A percentile compares a stretch with the other conserved stretches of the same genome.
These are phyloP conservation scores for Scolanthus callimorphus DNA, from an alignment of 92 coral and sea anemone genomes.

Conservation along the genomic window DNA sequence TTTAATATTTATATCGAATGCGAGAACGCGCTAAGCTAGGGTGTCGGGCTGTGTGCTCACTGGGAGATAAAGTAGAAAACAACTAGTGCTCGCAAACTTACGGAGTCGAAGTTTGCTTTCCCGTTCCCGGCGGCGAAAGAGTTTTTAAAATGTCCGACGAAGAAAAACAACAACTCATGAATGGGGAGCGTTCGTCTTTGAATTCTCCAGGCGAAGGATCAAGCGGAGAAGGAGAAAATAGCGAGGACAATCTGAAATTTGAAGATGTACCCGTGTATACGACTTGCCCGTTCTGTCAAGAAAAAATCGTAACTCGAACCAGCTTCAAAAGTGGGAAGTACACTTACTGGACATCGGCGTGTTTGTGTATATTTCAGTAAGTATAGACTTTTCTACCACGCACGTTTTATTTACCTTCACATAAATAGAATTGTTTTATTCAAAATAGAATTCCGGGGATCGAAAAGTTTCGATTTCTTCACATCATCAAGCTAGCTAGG, in stretches of 20 bases:
- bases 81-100: too few relatives aligned
- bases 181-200: constrained; percentile 12
- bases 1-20: too few relatives aligned
- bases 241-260: constrained; percentile 62
- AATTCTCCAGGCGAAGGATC: constrained; percentile 3
- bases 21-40: too few relatives aligned
- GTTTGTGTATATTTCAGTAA: constrained; percentile 96
- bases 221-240: constrained; percentile 49
- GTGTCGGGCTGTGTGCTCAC: too few relatives aligned
- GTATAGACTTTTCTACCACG: constrained; percentile 13
- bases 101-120: too few relatives aligned
- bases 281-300: constrained; percentile 83
- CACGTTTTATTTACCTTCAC: not conserved
- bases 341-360: constrained; percentile 90
- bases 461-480: too few relatives aligned
- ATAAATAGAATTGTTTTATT: constrained; percentile 7
- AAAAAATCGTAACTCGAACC: constrained; percentile 87
- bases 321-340: constrained; percentile 85
- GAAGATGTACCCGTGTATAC: constrained; percentile 97
- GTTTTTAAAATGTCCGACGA: constrained; percentile 44
- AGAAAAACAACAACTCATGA: constrained; percentile 45
- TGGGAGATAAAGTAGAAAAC: constrained; percentile 24
- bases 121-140: not conserved
- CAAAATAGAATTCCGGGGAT: too few relatives aligned
- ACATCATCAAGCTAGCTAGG: too few relatives aligned